Conservation (phyloP, 2,888 invertebrate genomes). For the Vesta saturnalis region DNA sequence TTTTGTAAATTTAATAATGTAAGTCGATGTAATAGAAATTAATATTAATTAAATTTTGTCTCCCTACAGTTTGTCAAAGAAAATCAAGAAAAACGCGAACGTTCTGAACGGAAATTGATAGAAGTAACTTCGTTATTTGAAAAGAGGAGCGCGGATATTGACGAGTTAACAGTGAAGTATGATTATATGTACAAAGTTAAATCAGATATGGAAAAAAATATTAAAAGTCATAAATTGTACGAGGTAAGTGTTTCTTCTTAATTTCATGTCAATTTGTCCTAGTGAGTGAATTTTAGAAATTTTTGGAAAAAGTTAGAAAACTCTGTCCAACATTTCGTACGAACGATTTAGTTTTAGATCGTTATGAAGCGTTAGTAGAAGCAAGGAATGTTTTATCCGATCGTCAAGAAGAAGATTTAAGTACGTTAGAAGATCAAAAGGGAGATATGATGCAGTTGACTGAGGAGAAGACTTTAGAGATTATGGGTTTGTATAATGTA, state of each 20-base stretch:
- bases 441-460: slow-evolving; percentile 65
- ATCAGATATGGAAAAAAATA: slow-evolving; percentile 67
- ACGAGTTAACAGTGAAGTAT: slow-evolving; percentile 64
- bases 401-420: slow-evolving; percentile 67
- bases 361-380: slow-evolving; percentile 71
- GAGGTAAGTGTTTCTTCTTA: slow-evolving; percentile 58
- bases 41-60: background rate
- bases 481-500: slow-evolving; percentile 72
- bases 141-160: slow-evolving; percentile 66
- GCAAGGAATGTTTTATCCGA: slow-evolving; percentile 67
- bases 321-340: slow-evolving; percentile 67
- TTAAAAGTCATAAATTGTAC: slow-evolving; percentile 68
- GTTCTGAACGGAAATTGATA: slow-evolving; percentile 67
- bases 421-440: slow-evolving; percentile 67
- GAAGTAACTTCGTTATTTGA: too few species aligned
- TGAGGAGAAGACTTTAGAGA: slow-evolving; percentile 69
- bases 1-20: slow-evolving; percentile 72
- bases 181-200: slow-evolving; percentile 64
- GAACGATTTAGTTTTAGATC: slow-evolving; percentile 70
- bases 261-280: background rate
- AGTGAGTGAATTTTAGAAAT: slow-evolving; percentile 60
- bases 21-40: slow-evolving; percentile 18
- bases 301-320: slow-evolving; percentile 67
- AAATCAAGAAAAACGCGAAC: slow-evolving; percentile 71
- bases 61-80: slow-evolving; percentile 68